A percentile compares a stretch with the other conserved stretches of the same genome.
Conservation (phyloP, 35 echinoderm and acorn worm genomes). For the Lytechinus pictus region DNA sequence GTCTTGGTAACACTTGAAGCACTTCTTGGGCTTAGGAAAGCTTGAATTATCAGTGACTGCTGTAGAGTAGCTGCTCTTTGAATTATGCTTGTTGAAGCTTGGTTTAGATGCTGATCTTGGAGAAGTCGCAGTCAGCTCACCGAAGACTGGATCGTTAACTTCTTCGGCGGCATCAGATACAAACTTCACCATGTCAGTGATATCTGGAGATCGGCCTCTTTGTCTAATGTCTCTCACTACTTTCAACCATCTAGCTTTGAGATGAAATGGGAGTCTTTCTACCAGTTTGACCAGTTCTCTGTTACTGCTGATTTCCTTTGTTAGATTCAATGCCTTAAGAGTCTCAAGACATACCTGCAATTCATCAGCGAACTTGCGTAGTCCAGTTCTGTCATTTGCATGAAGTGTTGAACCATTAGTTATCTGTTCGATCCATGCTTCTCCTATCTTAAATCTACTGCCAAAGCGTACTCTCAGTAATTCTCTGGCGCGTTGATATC, state of each 20-base stretch:
- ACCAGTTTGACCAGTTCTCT: neutral
- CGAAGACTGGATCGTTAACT: neutral
- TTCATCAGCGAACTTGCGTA: neutral
- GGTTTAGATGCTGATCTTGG: neutral
- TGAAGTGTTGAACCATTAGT: neutral
- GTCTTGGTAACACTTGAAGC: neutral
- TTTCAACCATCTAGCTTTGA: neutral
- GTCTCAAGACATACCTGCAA: neutral
- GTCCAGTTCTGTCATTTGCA: neutral
- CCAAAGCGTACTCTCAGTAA: slow-evolving; percentile 39
- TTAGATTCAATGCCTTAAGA: neutral
- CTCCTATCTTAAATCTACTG: neutral
- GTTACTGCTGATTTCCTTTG: neutral
- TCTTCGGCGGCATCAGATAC: slow-evolving; percentile 8
- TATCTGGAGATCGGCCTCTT: neutral
- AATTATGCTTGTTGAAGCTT: neutral
- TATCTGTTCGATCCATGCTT: neutral
- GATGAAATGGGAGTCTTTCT: neutral
- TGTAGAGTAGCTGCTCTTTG: neutral
- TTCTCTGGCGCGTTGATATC: slow-evolving; percentile 27
- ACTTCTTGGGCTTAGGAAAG: neutral
- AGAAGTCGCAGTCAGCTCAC: neutral
- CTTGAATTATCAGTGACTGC: neutral
- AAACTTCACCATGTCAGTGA: neutral
- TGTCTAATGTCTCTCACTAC: neutral